phyloP scores from a whole-genome alignment of 2,888 invertebrate genomes.

The Arrhopalites spinosus region DNA sequence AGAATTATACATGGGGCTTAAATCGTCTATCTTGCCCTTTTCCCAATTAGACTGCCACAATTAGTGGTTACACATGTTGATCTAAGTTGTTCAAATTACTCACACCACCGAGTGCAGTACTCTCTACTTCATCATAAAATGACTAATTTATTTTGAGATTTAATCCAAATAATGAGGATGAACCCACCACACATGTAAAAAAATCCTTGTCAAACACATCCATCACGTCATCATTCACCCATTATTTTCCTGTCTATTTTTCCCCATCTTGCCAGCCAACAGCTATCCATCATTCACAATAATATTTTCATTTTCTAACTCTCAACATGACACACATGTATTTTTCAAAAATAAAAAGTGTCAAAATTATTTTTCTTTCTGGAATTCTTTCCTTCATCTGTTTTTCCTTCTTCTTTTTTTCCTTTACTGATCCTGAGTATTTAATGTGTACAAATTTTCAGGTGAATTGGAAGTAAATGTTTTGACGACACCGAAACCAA shows the following conservation, averaged over 20 bases:
- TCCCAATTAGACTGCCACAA: conserved; percentile 19
- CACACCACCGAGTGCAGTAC: neutral
- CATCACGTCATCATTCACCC: neutral
- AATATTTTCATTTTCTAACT: neutral
- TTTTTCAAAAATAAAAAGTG: no score
- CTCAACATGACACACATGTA: no score
- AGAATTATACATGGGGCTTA: no score
- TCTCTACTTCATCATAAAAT: neutral
- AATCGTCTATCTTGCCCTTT: neutral
- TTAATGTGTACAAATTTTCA: neutral
- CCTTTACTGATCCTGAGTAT: neutral
- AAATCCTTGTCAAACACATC: neutral
- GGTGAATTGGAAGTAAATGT: conserved; percentile 42
- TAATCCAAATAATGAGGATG: neutral
- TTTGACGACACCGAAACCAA: conserved; percentile 25
- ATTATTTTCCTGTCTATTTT: no score
- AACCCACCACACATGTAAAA: neutral
- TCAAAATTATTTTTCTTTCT: no score
- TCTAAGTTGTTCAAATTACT: neutral
- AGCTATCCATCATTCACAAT: neutral
- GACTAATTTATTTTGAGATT: neutral
- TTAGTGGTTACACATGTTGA: neutral
- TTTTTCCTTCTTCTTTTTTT: neutral
- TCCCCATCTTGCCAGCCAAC: neutral
- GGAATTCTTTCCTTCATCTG: no score